Percentiles rank a stretch among this genome's conserved stretches.
phyloP scores from a whole-genome alignment of 2,888 invertebrate species.

The Chaetogeoica ovagalla region DNA sequence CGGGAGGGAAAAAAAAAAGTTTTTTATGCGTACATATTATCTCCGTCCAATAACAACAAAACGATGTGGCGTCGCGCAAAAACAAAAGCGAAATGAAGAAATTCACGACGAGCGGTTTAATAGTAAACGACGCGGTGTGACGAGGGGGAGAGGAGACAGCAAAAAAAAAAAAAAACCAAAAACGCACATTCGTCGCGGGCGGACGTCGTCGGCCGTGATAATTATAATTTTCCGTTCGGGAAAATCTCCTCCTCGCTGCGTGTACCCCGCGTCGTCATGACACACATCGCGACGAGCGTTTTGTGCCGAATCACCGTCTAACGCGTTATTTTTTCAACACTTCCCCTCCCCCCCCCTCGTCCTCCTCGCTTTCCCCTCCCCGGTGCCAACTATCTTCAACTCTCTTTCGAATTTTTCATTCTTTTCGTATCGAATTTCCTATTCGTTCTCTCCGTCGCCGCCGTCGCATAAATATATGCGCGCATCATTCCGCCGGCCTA shows the following conservation, averaged over 20 bases:
- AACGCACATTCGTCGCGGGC: neutral
- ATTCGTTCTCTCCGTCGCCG: neutral
- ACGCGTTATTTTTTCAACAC: neutral
- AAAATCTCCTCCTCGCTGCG: neutral
- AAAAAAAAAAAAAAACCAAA: neutral
- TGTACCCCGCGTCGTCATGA: conserved; percentile 2
- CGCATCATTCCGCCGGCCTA: no score
- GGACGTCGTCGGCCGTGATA: conserved; percentile 12
- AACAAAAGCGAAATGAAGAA: neutral
- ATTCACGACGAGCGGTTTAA: no score
- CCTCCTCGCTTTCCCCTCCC: neutral
- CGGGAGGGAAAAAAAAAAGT: conserved; percentile 1
- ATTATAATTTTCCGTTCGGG: conserved; percentile 38
- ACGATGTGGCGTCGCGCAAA: neutral
- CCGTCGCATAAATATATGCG: neutral
- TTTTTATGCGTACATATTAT: neutral
- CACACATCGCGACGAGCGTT: neutral
- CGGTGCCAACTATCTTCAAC: no score
- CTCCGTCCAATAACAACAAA: neutral
- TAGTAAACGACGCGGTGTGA: no score
- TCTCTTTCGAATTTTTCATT: neutral
- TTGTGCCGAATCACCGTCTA: conserved; percentile 34
- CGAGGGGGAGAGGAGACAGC: no score
- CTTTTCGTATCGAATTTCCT: neutral
- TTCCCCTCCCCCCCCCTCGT: conserved; percentile 30